Evolutionary conservation across 1,140 invertebrate species (phyloP), one percentile per base, ranked within the genome.

Genomic region (Anoplolepis gracilipes): DNA sequence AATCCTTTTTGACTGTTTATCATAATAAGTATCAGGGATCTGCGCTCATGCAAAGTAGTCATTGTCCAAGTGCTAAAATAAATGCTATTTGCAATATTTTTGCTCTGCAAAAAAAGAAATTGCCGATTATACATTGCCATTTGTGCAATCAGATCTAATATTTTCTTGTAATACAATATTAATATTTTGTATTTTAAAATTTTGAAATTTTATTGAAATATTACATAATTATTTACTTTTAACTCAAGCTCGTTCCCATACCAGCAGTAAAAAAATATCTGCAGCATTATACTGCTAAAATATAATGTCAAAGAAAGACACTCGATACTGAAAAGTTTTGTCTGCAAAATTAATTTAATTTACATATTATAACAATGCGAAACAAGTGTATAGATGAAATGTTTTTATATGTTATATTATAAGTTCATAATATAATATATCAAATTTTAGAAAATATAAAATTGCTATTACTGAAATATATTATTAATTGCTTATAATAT

Each of bases 201-300:
- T 57, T n/a, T 57, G 2, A 57, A 57, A 22, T 57, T 57, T 33
- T 19, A 30, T 30, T 33, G 2, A 13, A 10, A 16, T 65, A 33
- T 19, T 57, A 22, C 7, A 22, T 57, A 57, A 57, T 57, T 57
- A 3, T n/a, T n/a, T 22, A 57, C n/a, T n/a, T 57, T 49, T 4
- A 49, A 57, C 5, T 57, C 53, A 46, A 78, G 75, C 13, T 87
- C 85, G n/a, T 87, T 87, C 7, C 79, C 85, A 42, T 77, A 87
- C 62, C 70, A 87, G 13, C 79, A 87, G 33, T 69, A 84, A 33
- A 84, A 70, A 61, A 84, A 87, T 61, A 84, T 72, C 42, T 87
- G 62, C 4, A 57, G 19, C 39, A 87, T 33, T 39, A 87, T 87
- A 39, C 62, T 49, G 13, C 36, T 39, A 33, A 77, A 53, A 42